Base-by-base conservation (phyloP, 2,888 invertebrate genomes). In the Pyrgus malvae region DNA sequence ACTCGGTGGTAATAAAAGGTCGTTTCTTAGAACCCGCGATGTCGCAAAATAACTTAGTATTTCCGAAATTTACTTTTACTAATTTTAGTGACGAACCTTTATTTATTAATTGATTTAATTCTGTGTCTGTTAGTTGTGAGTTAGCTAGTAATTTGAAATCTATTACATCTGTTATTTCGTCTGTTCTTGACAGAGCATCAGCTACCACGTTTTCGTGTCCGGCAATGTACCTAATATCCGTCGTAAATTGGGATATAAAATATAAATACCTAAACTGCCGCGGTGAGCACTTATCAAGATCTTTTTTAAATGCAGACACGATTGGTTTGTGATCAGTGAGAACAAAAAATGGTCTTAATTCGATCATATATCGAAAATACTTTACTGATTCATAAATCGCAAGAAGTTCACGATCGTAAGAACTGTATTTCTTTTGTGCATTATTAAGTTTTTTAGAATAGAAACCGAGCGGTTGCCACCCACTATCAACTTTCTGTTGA, bases 361-460 rank as follows among this genome's bases (percentile, higher is more conserved):
- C 40, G 8, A 46, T 29, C 56, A 56, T 56, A 29, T 50, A 17
- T 5, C 50, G 12, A 12, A 56, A 56, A 23, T 56, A 44, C 16
- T 56, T 56, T 8, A 56, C 48, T 0, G 69, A 70, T 48, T 58
- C 35, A 51, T 73, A 78, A 2, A 70, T 67, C 0, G 74, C 76
- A 4, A 74, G 59, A 0, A 83, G 62, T 61, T 79, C 75, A 1
- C 76, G 38, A 50, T 81, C 76, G 53, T 77, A 79, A 4, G 44
- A 25, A 16, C 16, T 29, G 7, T 44, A 44, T 9, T 17, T 44
- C 3, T 11, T 1, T 16, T 44, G 44, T 16, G 44, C 29, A 8
- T n/a, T 17, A 19, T 5, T 14, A 7, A 33, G 11, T 7, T 33
- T 33, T 14, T 14, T 11, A 4, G 33, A 33, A 12, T 17, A 45